A percentile compares a stretch with the other conserved stretches of the same genome.
Evolutionary conservation across 1,140 invertebrate genomes (phyloP).

Genomic region (Drosophila guanche): DNA sequence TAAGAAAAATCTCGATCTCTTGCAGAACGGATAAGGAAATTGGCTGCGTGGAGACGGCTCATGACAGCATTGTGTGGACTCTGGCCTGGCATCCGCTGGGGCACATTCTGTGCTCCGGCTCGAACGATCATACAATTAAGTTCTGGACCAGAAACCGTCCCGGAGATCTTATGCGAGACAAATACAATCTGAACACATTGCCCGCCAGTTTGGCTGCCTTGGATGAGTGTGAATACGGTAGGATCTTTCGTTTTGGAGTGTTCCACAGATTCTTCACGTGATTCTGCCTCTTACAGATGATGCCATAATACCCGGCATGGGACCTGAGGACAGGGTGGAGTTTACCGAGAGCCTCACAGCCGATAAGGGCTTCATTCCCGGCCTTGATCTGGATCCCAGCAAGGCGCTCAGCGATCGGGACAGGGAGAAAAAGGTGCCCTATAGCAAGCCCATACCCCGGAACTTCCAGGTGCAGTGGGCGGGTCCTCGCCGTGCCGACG

Average conservation of each 20-base stretch:
- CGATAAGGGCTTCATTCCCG: conserved; percentile 90
- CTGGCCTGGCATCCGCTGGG: conserved; percentile 99
- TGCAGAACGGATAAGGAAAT: conserved; percentile 97
- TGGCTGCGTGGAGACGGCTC: conserved; percentile 98
- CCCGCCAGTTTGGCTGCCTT: conserved; percentile 89
- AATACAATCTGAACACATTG: conserved; percentile 97
- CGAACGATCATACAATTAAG: conserved; percentile 99
- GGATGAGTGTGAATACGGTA: conserved; percentile 90
- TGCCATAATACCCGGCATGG: conserved; percentile 93
- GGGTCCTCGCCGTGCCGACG: conserved; percentile 86
- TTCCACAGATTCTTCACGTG: conserved; percentile 68
- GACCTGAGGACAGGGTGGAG: conserved; percentile 95
- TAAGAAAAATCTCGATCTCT: not conserved
- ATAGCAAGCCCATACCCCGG: conserved; percentile 97
- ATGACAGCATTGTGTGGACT: conserved; percentile 99
- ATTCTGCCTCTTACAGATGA: conserved; percentile 85
- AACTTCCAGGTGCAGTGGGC: conserved; percentile 99
- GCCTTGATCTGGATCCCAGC: conserved; percentile 92
- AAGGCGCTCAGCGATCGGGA: conserved; percentile 86
- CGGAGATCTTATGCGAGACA: conserved; percentile 98
- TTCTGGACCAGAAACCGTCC: conserved; percentile 99
- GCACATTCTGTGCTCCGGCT: conserved; percentile 98
- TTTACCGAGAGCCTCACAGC: conserved; percentile 84
- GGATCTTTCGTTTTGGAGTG: conserved; percentile 12
- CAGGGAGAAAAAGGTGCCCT: conserved; percentile 93